Evolutionary conservation across 2,888 invertebrate genomes (phyloP), one percentile per base, ranked within the genome.

Genomic region (Nowickia ferox): DNA sequence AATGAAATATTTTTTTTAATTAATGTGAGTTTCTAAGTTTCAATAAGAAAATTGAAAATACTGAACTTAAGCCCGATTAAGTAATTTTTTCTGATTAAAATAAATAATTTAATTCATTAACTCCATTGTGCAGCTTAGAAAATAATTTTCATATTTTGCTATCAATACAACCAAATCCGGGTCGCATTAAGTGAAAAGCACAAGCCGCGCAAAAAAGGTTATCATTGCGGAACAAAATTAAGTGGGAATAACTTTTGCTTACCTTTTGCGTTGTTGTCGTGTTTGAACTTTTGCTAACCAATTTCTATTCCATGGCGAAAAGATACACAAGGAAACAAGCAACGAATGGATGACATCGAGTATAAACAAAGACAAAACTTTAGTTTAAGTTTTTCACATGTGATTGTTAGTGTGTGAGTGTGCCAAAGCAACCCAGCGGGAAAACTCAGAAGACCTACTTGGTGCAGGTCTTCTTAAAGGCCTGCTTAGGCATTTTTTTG

Each of bases 171-270:
- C 15, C 57, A 81, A 66, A 74, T 68, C 44, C 66, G 74, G n/a
- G 66, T 38, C 13, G 57, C 46, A 38, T 65, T 72, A 65, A 72
- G n/a, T 19, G 22, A 1, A 69, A 57, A 59, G 59, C 30, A 53
- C 51, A 74, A 61, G 78, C 53, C 46, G 53, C 38, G n/a, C 65
- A 30, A 61, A 74, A 30, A 68, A 79, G 57, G 66, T 74, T 68
- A 78, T 59, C 53, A 22, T 61, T 15, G 55, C 63, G 74, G 63
- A 79, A 79, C 74, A 71, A 77, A 79, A 84, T 82, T 84, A 79
- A 84, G 57, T 79, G 72, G 68, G 42, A 76, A 84, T 83, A 87
- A 84, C 82, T 87, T 87, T 84, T 79, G 79, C 75, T 84, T 84
- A 87, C 84, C 87, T 87, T 85, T 83, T 53, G 46, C 75, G 66